Conservation (phyloP, 2,797 vertebrate genomes). For the Acanthurus lineatus region DNA sequence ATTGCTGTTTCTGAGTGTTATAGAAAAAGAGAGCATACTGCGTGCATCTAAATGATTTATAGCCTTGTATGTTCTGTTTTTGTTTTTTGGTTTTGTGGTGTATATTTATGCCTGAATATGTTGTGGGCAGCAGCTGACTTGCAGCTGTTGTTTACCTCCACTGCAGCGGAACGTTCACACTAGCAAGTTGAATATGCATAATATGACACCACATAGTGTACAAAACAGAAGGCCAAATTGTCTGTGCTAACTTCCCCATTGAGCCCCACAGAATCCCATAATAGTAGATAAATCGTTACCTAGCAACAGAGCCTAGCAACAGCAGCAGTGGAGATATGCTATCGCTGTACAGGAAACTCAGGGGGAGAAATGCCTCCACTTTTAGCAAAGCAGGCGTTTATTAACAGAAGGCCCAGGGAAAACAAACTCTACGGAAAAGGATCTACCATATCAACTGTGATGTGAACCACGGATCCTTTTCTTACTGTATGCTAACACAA, state of each 20-base stretch:
- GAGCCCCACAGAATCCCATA: constrained; percentile 75
- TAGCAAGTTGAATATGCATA: constrained; percentile 52
- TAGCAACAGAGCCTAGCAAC: constrained; percentile 76
- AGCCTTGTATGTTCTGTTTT: constrained; percentile 23
- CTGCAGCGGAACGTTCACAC: constrained; percentile 38
- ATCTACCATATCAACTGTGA: constrained; percentile 76
- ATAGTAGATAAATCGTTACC: constrained; percentile 78
- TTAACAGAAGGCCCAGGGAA: constrained; percentile 74
- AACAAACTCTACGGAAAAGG: constrained; percentile 80
- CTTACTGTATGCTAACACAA: constrained; percentile 70
- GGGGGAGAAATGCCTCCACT: constrained; percentile 66
- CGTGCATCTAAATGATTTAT: constrained; percentile 34
- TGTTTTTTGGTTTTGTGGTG: constrained; percentile 26
- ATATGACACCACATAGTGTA: constrained; percentile 43
- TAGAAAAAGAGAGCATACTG: constrained; percentile 5
- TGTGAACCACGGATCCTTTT: constrained; percentile 70
- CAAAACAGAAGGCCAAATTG: constrained; percentile 69
- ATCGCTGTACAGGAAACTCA: constrained; percentile 59
- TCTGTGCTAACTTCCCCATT: constrained; percentile 58
- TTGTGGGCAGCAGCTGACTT: constrained; percentile 41
- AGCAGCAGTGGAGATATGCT: constrained; percentile 66
- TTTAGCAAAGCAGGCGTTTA: constrained; percentile 75
- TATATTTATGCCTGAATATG: constrained; percentile 48
- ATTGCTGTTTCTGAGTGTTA: not conserved
- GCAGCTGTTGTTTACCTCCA: constrained; percentile 55